A percentile compares a stretch with the other conserved stretches of the same genome.
phyloP scores from a whole-genome alignment of 2,113 vertebrate genomes.

The Pomatorhinus ruficollis region DNA sequence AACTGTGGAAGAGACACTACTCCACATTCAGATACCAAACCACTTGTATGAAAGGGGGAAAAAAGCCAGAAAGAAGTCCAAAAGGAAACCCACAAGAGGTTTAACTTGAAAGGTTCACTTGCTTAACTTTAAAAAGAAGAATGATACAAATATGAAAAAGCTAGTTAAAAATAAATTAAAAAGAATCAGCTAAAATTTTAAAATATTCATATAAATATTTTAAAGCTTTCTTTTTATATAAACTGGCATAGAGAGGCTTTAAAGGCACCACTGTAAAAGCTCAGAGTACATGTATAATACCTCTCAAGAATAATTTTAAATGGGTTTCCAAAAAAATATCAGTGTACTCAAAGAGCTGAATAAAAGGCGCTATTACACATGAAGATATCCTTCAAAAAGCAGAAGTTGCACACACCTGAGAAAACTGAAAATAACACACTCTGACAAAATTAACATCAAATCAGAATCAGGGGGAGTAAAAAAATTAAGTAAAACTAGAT shows the following conservation, averaged over 20 bases:
- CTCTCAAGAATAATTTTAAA: constrained; percentile 24
- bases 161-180: constrained; percentile 65
- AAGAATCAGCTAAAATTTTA: constrained; percentile 37
- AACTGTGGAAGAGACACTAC: neutral
- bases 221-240: constrained; percentile 48
- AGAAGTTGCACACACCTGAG: neutral
- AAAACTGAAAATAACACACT: neutral
- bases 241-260: neutral
- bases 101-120: constrained; percentile 48
- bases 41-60: neutral
- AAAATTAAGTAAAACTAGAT: neutral
- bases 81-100: constrained; percentile 6
- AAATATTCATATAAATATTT: constrained; percentile 59
- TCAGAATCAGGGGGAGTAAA: neutral
- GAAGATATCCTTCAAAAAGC: neutral
- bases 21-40: neutral
- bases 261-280: constrained; percentile 14
- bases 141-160: constrained; percentile 25
- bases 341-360: neutral
- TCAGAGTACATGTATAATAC: neutral
- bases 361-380: neutral
- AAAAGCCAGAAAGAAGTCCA: neutral
- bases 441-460: neutral
- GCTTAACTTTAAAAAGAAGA: constrained; percentile 39
- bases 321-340: neutral